Conservation (phyloP, 1,140 invertebrate genomes). For the Drosophila oshimai region DNA sequence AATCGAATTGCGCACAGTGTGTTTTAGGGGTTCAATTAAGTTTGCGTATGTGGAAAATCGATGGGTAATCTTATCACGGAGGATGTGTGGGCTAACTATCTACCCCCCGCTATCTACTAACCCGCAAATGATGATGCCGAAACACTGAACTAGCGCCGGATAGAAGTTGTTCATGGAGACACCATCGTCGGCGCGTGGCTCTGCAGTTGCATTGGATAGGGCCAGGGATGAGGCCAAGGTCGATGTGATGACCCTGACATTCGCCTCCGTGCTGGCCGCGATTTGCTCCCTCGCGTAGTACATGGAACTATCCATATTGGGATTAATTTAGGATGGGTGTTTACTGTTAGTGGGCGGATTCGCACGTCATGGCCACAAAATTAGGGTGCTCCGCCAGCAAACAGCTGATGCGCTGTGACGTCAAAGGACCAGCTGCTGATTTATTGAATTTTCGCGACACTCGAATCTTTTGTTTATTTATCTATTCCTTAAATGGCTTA, state of each 20-base stretch:
- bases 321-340: background rate
- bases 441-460: conserved; percentile 69
- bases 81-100: background rate
- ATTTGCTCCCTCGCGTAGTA: conserved; percentile 49
- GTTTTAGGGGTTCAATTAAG: background rate
- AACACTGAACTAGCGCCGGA: conserved; percentile 95
- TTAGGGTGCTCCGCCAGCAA: conserved; percentile 12
- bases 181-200: conserved; percentile 62
- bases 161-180: conserved; percentile 91
- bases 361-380: conserved; percentile 15
- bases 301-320: conserved; percentile 74
- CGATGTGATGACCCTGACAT: conserved; percentile 16
- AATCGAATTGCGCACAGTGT: background rate
- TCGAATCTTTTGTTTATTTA: background rate
- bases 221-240: conserved; percentile 22
- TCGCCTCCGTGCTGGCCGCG: conserved; percentile 19
- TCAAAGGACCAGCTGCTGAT: conserved; percentile 40
- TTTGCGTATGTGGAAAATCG: conserved; percentile 1
- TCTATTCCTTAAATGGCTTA: conserved; percentile 32
- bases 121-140: conserved; percentile 95
- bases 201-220: background rate
- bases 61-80: conserved; percentile 3
- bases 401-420: conserved; percentile 53
- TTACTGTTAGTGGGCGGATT: background rate
- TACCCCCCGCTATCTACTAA: conserved; percentile 83